phyloP scores from a whole-genome alignment of 2,113 vertebrate species.

The Empidonax traillii region DNA sequence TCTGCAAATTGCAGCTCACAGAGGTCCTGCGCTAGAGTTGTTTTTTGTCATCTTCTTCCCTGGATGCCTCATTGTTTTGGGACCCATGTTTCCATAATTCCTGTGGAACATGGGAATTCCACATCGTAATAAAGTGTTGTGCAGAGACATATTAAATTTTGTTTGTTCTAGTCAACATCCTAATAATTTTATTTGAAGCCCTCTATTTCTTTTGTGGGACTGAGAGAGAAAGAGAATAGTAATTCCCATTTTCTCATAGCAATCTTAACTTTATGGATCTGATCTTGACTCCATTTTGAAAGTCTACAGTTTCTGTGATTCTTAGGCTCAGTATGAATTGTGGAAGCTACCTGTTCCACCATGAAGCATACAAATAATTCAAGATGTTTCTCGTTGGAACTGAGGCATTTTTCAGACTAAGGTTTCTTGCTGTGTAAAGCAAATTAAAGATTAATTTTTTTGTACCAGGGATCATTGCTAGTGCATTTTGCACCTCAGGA shows the following conservation, averaged over 20 bases:
- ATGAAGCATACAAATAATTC: not conserved
- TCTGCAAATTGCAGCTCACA: not conserved
- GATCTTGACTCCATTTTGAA: not conserved
- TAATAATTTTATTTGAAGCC: not conserved
- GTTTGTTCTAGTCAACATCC: not conserved
- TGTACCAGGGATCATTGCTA: not conserved
- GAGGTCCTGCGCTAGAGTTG: not conserved
- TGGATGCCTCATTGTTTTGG: not conserved
- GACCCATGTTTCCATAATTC: not conserved
- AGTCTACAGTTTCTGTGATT: not conserved
- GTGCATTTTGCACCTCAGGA: not conserved
- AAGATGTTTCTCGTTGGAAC: not conserved
- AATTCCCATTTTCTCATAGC: not conserved
- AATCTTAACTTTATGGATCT: not conserved
- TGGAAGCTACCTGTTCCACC: not conserved
- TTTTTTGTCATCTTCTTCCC: not conserved
- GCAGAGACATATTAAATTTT: not conserved
- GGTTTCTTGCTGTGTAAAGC: not conserved
- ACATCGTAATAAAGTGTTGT: not conserved
- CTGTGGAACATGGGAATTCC: not conserved
- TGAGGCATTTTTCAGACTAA: not conserved
- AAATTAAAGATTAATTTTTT: constrained; percentile 31
- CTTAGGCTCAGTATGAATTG: not conserved
- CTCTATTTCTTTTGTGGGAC: not conserved
- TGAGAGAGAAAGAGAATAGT: not conserved